A percentile compares a stretch with the other conserved stretches of the same genome.
Evolutionary conservation across 2,888 invertebrate species (phyloP).

Genomic region (Agonopterix heracliana): DNA sequence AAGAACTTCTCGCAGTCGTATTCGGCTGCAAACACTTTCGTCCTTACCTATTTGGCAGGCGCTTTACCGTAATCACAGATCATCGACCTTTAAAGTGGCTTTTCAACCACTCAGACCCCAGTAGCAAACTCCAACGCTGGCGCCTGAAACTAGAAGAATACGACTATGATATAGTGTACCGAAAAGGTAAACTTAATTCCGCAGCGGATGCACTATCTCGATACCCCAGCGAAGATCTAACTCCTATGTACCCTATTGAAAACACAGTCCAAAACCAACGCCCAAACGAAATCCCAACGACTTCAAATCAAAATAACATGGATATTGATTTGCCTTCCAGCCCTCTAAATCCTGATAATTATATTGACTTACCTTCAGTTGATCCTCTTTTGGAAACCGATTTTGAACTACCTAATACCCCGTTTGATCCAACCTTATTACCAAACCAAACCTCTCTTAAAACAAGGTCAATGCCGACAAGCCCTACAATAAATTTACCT

Average conservation of each 20-base stretch:
- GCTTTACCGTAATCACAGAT: slow-evolving; percentile 1
- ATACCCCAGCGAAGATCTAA: background rate
- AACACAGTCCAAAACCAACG: background rate
- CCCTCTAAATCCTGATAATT: background rate
- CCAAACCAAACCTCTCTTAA: background rate
- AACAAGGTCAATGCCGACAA: no score
- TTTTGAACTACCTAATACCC: no score
- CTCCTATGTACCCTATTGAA: background rate
- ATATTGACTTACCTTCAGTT: background rate
- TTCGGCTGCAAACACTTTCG: slow-evolving; percentile 10
- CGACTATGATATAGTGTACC: slow-evolving; percentile 15
- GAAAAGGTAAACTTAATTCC: slow-evolving; percentile 12
- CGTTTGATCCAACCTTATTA: no score
- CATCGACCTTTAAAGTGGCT: slow-evolving; percentile 4
- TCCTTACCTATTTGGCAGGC: slow-evolving; percentile 8
- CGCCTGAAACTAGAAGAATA: slow-evolving; percentile 15
- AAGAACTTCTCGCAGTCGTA: slow-evolving; percentile 12
- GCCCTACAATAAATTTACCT: background rate
- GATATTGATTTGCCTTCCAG: background rate
- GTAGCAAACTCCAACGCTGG: slow-evolving; percentile 9
- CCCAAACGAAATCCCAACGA: background rate
- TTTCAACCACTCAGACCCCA: slow-evolving; percentile 3
- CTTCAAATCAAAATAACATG: background rate
- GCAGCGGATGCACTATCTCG: background rate
- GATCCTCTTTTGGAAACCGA: background rate